phyloP scores from a whole-genome alignment of 1,140 invertebrate genomes.

The Drosophila navojoa region DNA sequence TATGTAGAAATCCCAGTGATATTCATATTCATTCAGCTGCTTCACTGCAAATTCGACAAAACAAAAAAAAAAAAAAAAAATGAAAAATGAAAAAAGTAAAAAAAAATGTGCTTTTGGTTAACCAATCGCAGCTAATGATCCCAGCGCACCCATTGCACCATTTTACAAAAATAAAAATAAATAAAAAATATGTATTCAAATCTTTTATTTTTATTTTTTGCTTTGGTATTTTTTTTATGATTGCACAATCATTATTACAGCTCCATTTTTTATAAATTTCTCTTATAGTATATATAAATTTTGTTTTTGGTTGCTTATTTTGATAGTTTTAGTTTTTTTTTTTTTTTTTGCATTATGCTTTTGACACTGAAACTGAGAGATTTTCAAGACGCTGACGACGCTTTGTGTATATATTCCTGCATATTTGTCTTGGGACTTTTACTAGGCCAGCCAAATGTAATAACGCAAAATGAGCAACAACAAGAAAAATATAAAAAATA shows the following conservation, averaged over 20 bases:
- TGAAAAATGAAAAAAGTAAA: constrained; percentile 15
- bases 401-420: not conserved
- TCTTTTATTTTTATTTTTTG: constrained; percentile 25
- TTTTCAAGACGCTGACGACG: constrained; percentile 54
- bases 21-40: constrained; percentile 71
- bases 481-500: constrained; percentile 35
- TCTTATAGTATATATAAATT: constrained; percentile 31
- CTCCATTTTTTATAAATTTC: constrained; percentile 42
- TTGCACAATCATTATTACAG: constrained; percentile 72
- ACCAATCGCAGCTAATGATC: constrained; percentile 70
- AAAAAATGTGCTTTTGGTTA: constrained; percentile 51
- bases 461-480: constrained; percentile 25
- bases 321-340: too few relatives aligned
- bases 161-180: constrained; percentile 35
- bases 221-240: constrained; percentile 36
- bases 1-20: constrained; percentile 72
- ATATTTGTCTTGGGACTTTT: constrained; percentile 28
- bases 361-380: constrained; percentile 65
- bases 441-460: constrained; percentile 66
- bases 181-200: constrained; percentile 62
- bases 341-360: constrained; percentile 51
- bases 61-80: constrained; percentile 2
- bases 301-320: constrained; percentile 10
- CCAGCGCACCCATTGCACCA: constrained; percentile 63
- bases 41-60: constrained; percentile 66